phyloP scores from a whole-genome alignment of 2,888 invertebrate genomes.

The Drosophila demipolita region DNA sequence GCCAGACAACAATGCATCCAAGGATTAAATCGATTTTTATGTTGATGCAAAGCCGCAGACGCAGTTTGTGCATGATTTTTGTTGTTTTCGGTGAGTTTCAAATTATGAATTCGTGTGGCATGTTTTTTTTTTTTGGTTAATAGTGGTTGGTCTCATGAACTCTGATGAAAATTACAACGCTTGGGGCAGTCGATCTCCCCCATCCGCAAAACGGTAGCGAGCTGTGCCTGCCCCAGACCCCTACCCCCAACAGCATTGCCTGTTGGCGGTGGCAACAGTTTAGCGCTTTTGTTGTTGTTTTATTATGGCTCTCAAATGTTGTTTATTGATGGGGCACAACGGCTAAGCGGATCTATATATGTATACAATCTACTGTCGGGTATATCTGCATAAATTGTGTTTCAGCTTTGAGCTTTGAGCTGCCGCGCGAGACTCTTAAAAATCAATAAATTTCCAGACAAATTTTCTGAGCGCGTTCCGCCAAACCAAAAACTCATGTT shows the following conservation, averaged over 20 bases:
- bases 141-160: conserved; percentile 24
- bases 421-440: conserved; percentile 71
- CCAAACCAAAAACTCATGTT: conserved; percentile 55
- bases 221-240: conserved; percentile 16
- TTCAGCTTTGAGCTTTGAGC: conserved; percentile 39
- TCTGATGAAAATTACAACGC: conserved; percentile 66
- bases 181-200: conserved; percentile 34
- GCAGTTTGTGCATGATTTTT: conserved; percentile 43
- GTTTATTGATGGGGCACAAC: conserved; percentile 75
- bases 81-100: conserved; percentile 47
- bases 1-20: conserved; percentile 42
- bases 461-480: conserved; percentile 49
- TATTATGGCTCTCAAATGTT: conserved; percentile 61
- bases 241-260: conserved; percentile 15
- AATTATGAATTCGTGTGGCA: conserved; percentile 50
- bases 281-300: conserved; percentile 65
- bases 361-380: conserved; percentile 15
- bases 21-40: conserved; percentile 82
- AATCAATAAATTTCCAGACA: conserved; percentile 76
- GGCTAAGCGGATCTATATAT: conserved; percentile 73
- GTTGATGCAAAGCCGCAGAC: conserved; percentile 34
- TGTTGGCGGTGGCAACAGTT: conserved; percentile 67
- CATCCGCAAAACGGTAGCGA: conserved; percentile 60
- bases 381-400: conserved; percentile 45
- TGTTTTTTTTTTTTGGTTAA: conserved; percentile 1